Evolutionary conservation across 2,888 invertebrate genomes (phyloP).

Genomic region (Malthinus seriepunctatus): DNA sequence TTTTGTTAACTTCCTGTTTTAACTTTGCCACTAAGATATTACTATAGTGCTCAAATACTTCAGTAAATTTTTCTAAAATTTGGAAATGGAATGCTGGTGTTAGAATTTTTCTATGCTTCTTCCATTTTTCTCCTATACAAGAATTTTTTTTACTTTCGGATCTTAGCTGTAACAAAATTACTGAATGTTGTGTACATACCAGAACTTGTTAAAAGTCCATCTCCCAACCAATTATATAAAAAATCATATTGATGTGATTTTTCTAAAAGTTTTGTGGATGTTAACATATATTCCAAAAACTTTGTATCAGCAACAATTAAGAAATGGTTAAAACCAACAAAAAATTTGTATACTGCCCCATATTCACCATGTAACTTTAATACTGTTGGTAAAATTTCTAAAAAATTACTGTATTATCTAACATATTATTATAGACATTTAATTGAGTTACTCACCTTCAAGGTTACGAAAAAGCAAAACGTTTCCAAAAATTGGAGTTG

Average conservation of each 20-base stretch:
- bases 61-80: constrained; percentile 72
- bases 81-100: constrained; percentile 81
- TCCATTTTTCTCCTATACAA: constrained; percentile 57
- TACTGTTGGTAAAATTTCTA: constrained; percentile 12
- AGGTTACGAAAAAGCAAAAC: background rate
- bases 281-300: constrained; percentile 40
- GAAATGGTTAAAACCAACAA: constrained; percentile 8
- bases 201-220: constrained; percentile 47
- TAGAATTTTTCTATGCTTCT: constrained; percentile 67
- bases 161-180: background rate
- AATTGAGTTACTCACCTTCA: constrained; percentile 5
- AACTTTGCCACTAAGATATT: constrained; percentile 62
- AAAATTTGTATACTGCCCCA: constrained; percentile 14
- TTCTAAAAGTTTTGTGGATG: constrained; percentile 40
- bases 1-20: constrained; percentile 47
- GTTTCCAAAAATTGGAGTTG: constrained; percentile 36
- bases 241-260: constrained; percentile 47
- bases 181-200: constrained; percentile 37
- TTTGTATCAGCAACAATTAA: constrained; percentile 21
- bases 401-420: background rate
- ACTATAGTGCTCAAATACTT: constrained; percentile 69
- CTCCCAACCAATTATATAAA: constrained; percentile 48
- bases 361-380: constrained; percentile 10
- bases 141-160: background rate
- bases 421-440: too few relatives aligned